phyloP scores from a whole-genome alignment of 2,888 invertebrate species.

The Drosophila antonietae region DNA sequence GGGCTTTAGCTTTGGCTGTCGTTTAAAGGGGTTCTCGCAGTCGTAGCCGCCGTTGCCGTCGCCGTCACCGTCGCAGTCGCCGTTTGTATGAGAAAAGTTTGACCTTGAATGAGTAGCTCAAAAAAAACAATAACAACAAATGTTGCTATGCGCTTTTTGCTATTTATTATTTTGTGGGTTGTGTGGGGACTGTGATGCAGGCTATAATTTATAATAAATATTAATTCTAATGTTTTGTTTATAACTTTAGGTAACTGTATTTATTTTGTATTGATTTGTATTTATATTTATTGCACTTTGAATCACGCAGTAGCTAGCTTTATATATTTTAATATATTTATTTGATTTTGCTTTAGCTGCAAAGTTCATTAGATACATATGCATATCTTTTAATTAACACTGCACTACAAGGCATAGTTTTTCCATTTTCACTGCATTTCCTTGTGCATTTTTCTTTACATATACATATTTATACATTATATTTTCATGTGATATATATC shows the following conservation, averaged over 20 bases:
- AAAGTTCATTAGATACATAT: conserved; percentile 12
- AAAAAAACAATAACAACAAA: conserved; percentile 24
- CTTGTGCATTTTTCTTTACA: conserved; percentile 10
- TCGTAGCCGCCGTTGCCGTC: conserved; percentile 16
- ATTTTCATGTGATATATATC: conserved; percentile 25
- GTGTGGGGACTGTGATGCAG: conserved; percentile 23
- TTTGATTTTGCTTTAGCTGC: conserved; percentile 9
- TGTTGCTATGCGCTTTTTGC: conserved; percentile 74
- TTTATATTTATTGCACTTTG: conserved; percentile 26
- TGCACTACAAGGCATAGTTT: conserved; percentile 33
- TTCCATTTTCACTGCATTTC: conserved; percentile 27
- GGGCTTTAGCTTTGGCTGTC: conserved; percentile 46
- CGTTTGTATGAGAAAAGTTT: conserved; percentile 78
- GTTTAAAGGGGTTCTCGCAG: conserved; percentile 64
- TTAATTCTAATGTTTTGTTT: conserved; percentile 16
- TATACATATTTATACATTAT: conserved; percentile 24
- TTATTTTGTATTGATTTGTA: conserved; percentile 8
- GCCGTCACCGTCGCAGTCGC: conserved; percentile 37
- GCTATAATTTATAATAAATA: conserved; percentile 1
- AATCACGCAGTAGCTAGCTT: conserved; percentile 17
- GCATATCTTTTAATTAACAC: conserved; percentile 15
- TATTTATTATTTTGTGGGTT: conserved; percentile 38
- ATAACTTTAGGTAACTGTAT: conserved; percentile 5
- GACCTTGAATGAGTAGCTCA: conserved; percentile 82
- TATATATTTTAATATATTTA: conserved; percentile 25